Evolutionary conservation across 2,888 invertebrate species (phyloP).

Genomic region (Lamellibrachia columna): DNA sequence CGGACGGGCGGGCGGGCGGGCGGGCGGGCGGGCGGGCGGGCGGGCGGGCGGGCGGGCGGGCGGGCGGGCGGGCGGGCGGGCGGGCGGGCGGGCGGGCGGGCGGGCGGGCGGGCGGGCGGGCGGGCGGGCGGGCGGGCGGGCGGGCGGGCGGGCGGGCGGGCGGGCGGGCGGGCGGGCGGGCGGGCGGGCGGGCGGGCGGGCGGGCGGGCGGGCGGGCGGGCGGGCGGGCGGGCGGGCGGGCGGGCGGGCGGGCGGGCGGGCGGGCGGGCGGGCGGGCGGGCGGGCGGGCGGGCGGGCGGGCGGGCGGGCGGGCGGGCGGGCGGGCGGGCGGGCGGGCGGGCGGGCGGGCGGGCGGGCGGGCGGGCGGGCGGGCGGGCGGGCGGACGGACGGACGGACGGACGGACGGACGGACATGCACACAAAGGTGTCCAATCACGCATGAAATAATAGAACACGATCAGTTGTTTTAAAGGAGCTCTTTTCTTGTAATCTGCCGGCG

Average conservation of each 20-base stretch:
- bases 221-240: too few relatives aligned
- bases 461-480: too few relatives aligned
- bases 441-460: too few relatives aligned
- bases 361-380: too few relatives aligned
- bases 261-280: too few relatives aligned
- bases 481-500: too few relatives aligned
- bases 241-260: too few relatives aligned
- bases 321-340: too few relatives aligned
- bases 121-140: not conserved
- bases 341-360: not conserved
- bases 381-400: not conserved
- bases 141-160: not conserved
- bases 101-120: not conserved
- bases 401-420: not conserved
- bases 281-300: too few relatives aligned
- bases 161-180: not conserved
- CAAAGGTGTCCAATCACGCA: not conserved
- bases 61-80: constrained; percentile 17
- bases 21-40: constrained; percentile 25
- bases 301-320: too few relatives aligned
- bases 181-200: too few relatives aligned
- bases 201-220: too few relatives aligned
- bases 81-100: not conserved
- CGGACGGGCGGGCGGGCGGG: constrained; percentile 26
- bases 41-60: constrained; percentile 21